Evolutionary conservation across 2,888 invertebrate species (phyloP).

Genomic region (Parascotia fuliginaria): DNA sequence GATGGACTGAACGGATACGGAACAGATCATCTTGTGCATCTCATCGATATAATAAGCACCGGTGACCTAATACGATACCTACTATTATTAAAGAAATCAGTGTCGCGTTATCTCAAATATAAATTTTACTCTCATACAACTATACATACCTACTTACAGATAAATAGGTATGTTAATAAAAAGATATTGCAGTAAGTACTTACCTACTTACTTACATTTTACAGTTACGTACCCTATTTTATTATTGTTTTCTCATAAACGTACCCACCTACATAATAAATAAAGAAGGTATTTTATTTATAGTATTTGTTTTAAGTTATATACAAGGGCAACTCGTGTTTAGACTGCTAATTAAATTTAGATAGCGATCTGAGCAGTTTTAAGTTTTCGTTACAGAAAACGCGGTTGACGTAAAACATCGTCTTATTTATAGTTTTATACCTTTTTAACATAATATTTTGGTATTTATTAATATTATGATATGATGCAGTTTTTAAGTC

Average conservation of each 20-base stretch:
- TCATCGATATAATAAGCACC: constrained; percentile 69
- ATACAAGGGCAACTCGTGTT: not conserved
- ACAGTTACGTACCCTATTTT: too few species aligned
- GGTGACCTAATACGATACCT: constrained; percentile 62
- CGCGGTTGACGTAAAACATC: not conserved
- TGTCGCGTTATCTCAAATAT: constrained; percentile 24
- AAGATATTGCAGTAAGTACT: not conserved
- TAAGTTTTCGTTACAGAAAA: not conserved
- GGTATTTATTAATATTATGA: not conserved
- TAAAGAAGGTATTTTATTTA: not conserved
- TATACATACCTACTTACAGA: constrained; percentile 2
- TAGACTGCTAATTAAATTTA: not conserved
- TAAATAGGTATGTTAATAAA: constrained; percentile 12
- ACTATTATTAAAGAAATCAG: constrained; percentile 45
- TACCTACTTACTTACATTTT: not conserved
- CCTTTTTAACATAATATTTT: too few species aligned
- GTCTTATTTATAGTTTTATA: too few species aligned
- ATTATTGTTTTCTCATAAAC: not conserved
- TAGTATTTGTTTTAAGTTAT: not conserved
- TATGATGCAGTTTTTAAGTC: not conserved
- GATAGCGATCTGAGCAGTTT: not conserved
- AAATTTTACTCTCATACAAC: constrained; percentile 8
- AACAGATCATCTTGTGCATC: constrained; percentile 63
- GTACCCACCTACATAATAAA: not conserved
- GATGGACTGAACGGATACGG: constrained; percentile 48